Evolutionary conservation across 1,140 invertebrate species (phyloP).

Genomic region (Harpegnathos saltator): DNA sequence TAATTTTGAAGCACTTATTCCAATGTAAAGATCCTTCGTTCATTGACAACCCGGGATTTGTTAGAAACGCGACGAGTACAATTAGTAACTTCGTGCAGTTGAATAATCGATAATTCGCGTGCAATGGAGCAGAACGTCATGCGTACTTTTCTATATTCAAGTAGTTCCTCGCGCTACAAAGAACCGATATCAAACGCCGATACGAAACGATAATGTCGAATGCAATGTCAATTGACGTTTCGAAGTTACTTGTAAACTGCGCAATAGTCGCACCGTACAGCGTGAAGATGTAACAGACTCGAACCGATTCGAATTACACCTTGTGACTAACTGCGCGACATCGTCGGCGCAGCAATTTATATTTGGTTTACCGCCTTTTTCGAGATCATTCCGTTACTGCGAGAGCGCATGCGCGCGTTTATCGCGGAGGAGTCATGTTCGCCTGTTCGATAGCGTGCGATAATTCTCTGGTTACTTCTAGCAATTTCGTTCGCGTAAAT

Average conservation of each 20-base stretch:
- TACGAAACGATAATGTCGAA: neutral
- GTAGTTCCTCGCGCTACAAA: slow-evolving; percentile 19
- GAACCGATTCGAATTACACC: neutral
- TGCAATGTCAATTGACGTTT: slow-evolving; percentile 3
- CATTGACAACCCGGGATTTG: too few relatives aligned
- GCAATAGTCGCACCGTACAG: neutral
- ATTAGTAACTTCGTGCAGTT: neutral
- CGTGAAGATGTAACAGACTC: neutral
- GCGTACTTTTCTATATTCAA: neutral
- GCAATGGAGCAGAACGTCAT: neutral
- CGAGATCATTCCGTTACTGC: slow-evolving; percentile 56
- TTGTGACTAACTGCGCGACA: slow-evolving; percentile 62
- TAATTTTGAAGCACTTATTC: neutral
- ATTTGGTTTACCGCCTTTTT: slow-evolving; percentile 64
- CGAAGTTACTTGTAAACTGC: slow-evolving; percentile 23
- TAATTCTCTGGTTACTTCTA: slow-evolving; percentile 1
- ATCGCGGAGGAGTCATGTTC: neutral
- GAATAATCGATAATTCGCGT: neutral
- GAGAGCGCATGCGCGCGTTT: neutral
- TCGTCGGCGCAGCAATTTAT: slow-evolving; percentile 22
- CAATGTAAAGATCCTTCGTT: too few relatives aligned
- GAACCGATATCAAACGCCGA: neutral
- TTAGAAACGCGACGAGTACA: neutral
- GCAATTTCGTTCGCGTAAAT: neutral
- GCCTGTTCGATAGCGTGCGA: too few relatives aligned